Evolutionary conservation across 64 coral and sea anemone genomes (phyloP).

Genomic region (Trachythela sp.): DNA sequence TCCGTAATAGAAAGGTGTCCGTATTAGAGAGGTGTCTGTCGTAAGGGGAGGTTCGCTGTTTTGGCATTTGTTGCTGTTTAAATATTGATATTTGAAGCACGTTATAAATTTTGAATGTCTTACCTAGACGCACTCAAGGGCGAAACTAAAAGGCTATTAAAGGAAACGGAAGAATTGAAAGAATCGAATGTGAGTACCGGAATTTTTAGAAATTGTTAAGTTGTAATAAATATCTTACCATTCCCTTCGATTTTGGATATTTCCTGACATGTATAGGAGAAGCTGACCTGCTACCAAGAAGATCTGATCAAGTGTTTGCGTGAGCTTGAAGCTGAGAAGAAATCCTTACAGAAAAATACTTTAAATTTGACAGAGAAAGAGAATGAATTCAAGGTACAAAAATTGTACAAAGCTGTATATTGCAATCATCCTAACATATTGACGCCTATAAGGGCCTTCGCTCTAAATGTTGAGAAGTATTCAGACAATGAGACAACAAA

Average conservation of each 20-base stretch:
- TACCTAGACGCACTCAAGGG: not conserved
- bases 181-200: not conserved
- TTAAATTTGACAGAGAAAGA: not conserved
- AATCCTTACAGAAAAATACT: not conserved
- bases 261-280: not conserved
- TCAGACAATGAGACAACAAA: too few species aligned
- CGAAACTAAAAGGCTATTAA: not conserved
- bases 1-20: too few species aligned
- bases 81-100: not conserved
- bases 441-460: too few species aligned
- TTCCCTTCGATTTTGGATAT: not conserved
- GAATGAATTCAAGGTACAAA: not conserved
- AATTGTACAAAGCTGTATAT: not conserved
- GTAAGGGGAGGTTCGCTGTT: too few species aligned
- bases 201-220: not conserved
- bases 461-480: too few species aligned
- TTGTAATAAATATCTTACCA: not conserved
- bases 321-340: not conserved
- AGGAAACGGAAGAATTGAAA: not conserved
- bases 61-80: too few species aligned
- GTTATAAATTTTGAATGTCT: not conserved
- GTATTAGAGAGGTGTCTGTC: too few species aligned
- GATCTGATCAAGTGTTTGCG: not conserved
- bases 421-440: too few species aligned
- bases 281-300: constrained; percentile 4